Percentiles rank a stretch among this genome's conserved stretches.
Conservation (phyloP, 2,888 invertebrate genomes). For the Polydesmus complanatus region DNA sequence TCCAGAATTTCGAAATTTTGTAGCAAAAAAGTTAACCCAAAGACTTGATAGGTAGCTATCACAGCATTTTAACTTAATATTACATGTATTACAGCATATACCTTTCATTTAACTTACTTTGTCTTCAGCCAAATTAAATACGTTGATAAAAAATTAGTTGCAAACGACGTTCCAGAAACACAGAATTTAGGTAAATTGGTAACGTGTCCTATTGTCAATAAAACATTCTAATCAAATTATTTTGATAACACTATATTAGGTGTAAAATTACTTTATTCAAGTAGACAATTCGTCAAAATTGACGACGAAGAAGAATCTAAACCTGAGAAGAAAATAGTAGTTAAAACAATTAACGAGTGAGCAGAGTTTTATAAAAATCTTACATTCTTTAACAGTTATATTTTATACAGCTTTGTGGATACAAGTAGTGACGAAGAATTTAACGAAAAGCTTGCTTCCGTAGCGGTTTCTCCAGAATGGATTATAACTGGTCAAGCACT, state of each 20-base stretch:
- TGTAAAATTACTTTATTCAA: background rate
- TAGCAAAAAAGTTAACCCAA: conserved; percentile 5
- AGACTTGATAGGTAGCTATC: background rate
- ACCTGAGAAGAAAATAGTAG: background rate
- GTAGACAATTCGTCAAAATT: background rate
- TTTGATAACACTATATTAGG: background rate
- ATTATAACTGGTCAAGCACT: too few relatives aligned
- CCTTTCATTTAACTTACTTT: background rate
- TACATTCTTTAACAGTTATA: background rate
- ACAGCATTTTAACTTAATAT: background rate
- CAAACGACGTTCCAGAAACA: too few relatives aligned
- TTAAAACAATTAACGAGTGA: background rate
- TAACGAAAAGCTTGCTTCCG: background rate
- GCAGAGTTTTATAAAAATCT: background rate
- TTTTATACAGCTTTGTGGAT: background rate
- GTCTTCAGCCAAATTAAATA: conserved; percentile 7
- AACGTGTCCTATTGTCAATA: too few relatives aligned
- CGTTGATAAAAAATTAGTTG: background rate
- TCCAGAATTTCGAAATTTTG: background rate
- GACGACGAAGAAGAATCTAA: background rate
- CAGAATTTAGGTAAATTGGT: too few relatives aligned
- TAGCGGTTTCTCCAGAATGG: conserved; percentile 11
- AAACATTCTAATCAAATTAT: too few relatives aligned
- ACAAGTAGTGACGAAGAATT: background rate
- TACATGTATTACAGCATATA: background rate